phyloP scores from a whole-genome alignment of 2,888 invertebrate species.

The Cylloceria caligata region DNA sequence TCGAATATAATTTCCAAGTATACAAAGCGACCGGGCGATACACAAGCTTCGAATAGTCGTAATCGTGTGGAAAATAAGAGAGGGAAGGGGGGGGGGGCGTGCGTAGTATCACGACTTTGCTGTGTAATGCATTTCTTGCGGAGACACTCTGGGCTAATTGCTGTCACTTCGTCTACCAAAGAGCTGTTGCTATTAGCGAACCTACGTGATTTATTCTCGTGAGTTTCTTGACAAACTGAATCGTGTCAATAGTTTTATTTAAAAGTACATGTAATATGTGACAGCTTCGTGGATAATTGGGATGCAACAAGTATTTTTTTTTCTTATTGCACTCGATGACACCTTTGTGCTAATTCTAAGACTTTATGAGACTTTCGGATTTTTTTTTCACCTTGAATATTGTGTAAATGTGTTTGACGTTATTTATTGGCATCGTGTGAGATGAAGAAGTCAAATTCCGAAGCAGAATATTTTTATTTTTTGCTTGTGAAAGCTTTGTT shows the following conservation, averaged over 20 bases:
- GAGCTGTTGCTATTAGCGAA: slow-evolving; percentile 17
- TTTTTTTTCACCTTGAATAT: too few species aligned
- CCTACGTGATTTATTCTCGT: background rate
- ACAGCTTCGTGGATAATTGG: background rate
- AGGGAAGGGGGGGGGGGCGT: too few species aligned
- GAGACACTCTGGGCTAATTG: slow-evolving; percentile 6
- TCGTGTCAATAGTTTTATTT: background rate
- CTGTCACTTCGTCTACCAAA: background rate
- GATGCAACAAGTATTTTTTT: background rate
- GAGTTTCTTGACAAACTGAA: slow-evolving; percentile 16
- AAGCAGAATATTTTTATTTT: too few species aligned
- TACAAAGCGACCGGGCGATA: background rate
- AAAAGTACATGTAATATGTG: background rate
- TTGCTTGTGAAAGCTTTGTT: too few species aligned
- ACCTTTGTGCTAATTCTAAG: background rate
- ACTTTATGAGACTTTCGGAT: background rate
- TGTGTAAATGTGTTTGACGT: too few species aligned
- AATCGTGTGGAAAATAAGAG: slow-evolving; percentile 9
- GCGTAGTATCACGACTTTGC: background rate
- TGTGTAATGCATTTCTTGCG: slow-evolving; percentile 5
- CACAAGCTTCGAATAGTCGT: slow-evolving; percentile 8
- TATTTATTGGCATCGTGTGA: too few species aligned
- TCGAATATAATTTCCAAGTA: slow-evolving; percentile 31
- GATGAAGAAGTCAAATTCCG: too few species aligned
- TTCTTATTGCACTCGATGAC: too few species aligned